Evolutionary conservation across 2,113 vertebrate species (phyloP).

Genomic region (Catharus minimus): DNA sequence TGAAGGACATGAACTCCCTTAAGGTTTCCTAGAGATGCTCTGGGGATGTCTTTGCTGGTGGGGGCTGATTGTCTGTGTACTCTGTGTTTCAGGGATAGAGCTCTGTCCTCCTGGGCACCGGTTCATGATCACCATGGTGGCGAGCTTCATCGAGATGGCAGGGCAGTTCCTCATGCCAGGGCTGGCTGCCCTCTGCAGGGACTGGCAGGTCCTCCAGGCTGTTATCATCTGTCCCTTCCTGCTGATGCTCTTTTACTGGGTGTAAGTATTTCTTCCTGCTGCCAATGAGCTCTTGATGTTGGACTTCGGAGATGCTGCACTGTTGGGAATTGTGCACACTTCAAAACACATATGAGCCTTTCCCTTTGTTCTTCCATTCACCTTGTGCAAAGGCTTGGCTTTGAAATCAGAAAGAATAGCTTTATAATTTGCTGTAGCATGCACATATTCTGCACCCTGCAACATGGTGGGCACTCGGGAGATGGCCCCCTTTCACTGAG

Average conservation of each 20-base stretch:
- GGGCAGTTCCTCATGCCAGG: constrained; percentile 96
- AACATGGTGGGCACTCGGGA: fast-evolving
- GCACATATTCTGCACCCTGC: fast-evolving
- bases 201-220: constrained; percentile 95
- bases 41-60: neutral
- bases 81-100: constrained; percentile 88
- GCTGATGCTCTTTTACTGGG: constrained; percentile 91
- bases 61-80: neutral
- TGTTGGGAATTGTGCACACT: fast-evolving
- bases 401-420: neutral
- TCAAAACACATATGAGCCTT: fast-evolving
- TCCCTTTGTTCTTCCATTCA: neutral
- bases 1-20: neutral
- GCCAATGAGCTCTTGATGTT: fast-evolving
- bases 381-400: neutral
- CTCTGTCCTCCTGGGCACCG: constrained; percentile 90
- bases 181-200: constrained; percentile 89
- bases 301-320: neutral
- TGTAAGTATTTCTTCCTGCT: constrained; percentile 80
- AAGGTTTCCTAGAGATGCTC: neutral
- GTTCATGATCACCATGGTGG: constrained; percentile 97
- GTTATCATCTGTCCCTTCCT: constrained; percentile 95
- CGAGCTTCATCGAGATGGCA: constrained; percentile 90
- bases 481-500: neutral
- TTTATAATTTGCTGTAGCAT: neutral